These are phyloP conservation scores for Gorsachius goisagi DNA, from an alignment of 2,113 vertebrate genomes.

Conservation along the genomic window DNA sequence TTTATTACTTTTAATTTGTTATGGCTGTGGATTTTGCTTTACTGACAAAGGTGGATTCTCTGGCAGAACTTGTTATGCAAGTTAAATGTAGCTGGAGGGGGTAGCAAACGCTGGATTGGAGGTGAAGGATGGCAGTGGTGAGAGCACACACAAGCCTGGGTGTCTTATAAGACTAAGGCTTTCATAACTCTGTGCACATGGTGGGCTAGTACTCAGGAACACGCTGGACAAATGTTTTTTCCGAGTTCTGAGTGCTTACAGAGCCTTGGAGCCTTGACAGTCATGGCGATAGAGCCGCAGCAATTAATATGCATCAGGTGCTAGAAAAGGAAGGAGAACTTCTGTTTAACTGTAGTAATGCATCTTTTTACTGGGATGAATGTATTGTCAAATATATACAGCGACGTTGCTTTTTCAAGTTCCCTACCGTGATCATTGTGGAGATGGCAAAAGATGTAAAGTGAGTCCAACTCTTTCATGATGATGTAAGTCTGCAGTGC, in stretches of 20 bases:
- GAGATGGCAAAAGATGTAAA: not conserved
- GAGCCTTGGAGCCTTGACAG: not conserved
- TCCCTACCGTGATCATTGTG: not conserved
- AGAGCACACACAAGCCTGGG: not conserved
- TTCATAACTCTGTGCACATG: rapidly evolving
- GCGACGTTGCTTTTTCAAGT: not conserved
- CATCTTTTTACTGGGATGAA: not conserved
- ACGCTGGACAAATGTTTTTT: not conserved
- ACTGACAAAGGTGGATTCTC: not conserved
- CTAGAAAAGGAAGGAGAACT: not conserved
- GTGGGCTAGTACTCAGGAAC: not conserved
- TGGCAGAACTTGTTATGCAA: slow-evolving; percentile 11
- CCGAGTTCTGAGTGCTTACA: not conserved
- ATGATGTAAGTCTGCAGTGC: not conserved
- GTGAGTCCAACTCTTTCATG: not conserved
- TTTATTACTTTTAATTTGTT: slow-evolving; percentile 27
- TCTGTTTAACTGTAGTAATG: not conserved
- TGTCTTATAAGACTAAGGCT: not conserved
- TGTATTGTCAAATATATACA: not conserved
- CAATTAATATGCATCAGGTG: not conserved
- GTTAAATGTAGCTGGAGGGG: not conserved
- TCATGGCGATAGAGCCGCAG: not conserved
- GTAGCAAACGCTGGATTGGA: not conserved
- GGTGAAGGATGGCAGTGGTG: not conserved
- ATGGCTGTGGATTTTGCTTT: not conserved